Base-by-base conservation (phyloP, 2,888 invertebrate species). In the Tiphia femorata region DNA sequence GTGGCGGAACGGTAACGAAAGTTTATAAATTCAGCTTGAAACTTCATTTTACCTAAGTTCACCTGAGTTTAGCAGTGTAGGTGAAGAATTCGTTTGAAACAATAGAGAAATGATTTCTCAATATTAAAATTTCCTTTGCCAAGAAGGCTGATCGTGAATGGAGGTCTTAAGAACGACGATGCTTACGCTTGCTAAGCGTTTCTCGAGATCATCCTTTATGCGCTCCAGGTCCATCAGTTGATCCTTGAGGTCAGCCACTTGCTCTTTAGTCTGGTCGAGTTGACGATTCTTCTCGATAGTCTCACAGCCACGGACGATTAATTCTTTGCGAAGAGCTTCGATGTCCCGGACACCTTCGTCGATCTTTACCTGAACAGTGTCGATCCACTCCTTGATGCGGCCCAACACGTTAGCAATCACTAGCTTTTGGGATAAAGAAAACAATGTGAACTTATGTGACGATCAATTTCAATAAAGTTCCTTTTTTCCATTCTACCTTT, bases 401-500 rank as follows among this genome's bases (percentile, higher is more conserved):
- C 67, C 72, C 66, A 79, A 64, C 14, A 77, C 61, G 38, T 81
- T 77, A 62, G 73, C 70, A 61, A 80, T 68, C 71, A 79, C 73
- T 64, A 77, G 54, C 80, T 68, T 65, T 50, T 37, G n/a, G 16
- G 33, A n/a, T n/a, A n/a, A n/a, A n/a, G n/a, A n/a, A n/a, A n/a
- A 49, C 29, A 6, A 2, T 29, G 29, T 29, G n/a, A n/a, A n/a
- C 12, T 12, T 29, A 29, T 5, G 29, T 3, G 29, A n/a, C 10
- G 29, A 10, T 29, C 10, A 30, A 8, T 7, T 3, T 58, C 62
- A 50, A 30, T 3, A n/a, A 33, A n/a, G n/a, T n/a, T n/a, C n/a
- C n/a, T n/a, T n/a, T n/a, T n/a, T n/a, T n/a, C n/a, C 12, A n/a
- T 44, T 76, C 74, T 77, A 81, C 80, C 77, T 81, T 82, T 70